phyloP scores from a whole-genome alignment of 2,888 invertebrate species.

The Galerucella pusilla region DNA sequence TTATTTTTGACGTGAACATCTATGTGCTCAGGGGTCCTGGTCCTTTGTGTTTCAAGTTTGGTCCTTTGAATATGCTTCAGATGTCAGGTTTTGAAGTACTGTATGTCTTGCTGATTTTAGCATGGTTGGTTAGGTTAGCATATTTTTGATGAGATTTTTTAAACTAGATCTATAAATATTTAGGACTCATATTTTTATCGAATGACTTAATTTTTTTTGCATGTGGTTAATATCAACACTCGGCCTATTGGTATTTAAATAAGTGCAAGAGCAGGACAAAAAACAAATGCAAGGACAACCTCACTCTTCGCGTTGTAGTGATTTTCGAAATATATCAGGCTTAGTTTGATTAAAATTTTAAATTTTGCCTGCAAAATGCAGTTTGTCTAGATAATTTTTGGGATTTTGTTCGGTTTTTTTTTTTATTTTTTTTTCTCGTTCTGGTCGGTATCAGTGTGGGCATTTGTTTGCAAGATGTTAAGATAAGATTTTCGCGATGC shows the following conservation, averaged over 20 bases:
- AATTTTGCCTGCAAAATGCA: constrained; percentile 56
- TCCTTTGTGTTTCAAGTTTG: no score
- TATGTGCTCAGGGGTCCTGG: no score
- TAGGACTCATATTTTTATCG: no score
- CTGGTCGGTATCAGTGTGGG: constrained; percentile 30
- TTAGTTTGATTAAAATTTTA: constrained; percentile 58
- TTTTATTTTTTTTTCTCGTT: constrained; percentile 45
- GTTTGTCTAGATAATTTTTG: constrained; percentile 59
- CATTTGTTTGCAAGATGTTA: constrained; percentile 35
- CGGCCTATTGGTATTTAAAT: background rate
- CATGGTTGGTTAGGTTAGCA: no score
- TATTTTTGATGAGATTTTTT: no score
- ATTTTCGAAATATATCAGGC: constrained; percentile 59
- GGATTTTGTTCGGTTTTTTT: constrained; percentile 44
- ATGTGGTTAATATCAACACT: background rate
- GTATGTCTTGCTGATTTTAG: no score
- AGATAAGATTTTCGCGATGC: constrained; percentile 4
- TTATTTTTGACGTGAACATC: no score
- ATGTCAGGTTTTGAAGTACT: no score
- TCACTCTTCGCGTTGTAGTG: constrained; percentile 46
- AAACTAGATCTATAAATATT: no score
- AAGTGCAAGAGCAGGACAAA: background rate
- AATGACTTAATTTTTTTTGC: background rate
- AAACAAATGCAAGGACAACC: constrained; percentile 53
- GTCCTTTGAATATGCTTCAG: no score